Conservation (phyloP, 2,113 vertebrate species). For the Labrus mixtus region DNA sequence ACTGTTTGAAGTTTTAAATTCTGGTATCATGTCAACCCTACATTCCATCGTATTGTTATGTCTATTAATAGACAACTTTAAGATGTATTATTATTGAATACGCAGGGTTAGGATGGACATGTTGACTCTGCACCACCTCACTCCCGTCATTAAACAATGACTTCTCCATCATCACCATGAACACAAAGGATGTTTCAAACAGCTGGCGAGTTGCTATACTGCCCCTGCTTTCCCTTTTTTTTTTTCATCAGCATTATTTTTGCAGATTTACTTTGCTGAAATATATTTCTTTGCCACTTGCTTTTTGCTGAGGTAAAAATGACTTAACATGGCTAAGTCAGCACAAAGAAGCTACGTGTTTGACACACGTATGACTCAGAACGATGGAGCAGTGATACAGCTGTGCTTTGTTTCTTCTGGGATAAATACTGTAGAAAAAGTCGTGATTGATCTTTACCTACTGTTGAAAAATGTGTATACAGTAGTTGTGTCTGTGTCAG, state of each 20-base stretch:
- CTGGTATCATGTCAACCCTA: too few species aligned
- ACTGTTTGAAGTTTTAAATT: too few species aligned
- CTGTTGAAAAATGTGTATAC: slow-evolving; percentile 16
- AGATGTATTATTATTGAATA: background rate
- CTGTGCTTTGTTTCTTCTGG: background rate
- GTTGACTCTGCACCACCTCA: background rate
- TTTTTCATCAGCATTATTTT: slow-evolving; percentile 21
- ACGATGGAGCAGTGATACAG: slow-evolving; percentile 13
- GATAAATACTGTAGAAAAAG: background rate
- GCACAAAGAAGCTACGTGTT: background rate
- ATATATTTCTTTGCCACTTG: slow-evolving; percentile 4
- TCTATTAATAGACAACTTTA: background rate
- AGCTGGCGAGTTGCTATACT: slow-evolving; percentile 35
- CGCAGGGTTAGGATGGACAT: slow-evolving; percentile 25
- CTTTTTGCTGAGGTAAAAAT: slow-evolving; percentile 11
- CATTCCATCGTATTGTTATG: too few species aligned
- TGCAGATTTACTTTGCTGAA: slow-evolving; percentile 48
- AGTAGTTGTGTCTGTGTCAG: too few species aligned
- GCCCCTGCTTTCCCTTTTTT: slow-evolving; percentile 26
- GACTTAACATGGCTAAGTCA: background rate
- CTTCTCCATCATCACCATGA: slow-evolving; percentile 10
- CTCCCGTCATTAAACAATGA: slow-evolving; percentile 4
- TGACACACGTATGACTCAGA: background rate
- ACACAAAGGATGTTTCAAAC: slow-evolving; percentile 20
- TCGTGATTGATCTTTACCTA: background rate